A percentile compares a stretch with the other conserved stretches of the same genome.
Conservation (phyloP, 2,888 invertebrate genomes). For the Scaptodrosophila latifasciaeformis region DNA sequence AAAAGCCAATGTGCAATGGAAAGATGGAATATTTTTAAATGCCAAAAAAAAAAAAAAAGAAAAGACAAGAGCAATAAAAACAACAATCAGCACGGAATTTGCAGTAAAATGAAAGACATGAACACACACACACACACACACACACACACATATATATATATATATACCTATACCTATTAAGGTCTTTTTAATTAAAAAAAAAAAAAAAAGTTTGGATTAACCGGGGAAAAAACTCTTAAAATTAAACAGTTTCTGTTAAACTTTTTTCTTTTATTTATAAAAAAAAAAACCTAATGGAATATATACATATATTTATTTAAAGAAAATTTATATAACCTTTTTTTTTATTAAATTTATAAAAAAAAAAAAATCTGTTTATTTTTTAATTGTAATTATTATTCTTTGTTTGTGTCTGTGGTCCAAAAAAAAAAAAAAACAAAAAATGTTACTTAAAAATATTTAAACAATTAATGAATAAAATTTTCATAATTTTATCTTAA, state of each 20-base stretch:
- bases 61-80: too few species aligned
- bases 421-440: constrained; percentile 31
- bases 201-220: too few species aligned
- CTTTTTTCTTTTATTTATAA: not conserved
- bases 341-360: constrained; percentile 3
- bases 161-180: not conserved
- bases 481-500: not conserved
- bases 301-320: constrained; percentile 1
- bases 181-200: not conserved
- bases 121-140: not conserved
- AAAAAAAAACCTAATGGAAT: not conserved
- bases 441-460: constrained; percentile 28
- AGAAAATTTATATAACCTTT: constrained; percentile 8
- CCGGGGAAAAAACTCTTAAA: too few species aligned
- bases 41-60: too few species aligned
- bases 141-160: not conserved
- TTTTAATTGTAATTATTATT: constrained; percentile 44
- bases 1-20: not conserved
- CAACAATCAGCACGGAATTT: too few species aligned
- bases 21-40: too few species aligned
- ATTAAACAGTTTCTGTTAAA: not conserved
- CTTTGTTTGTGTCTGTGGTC: constrained; percentile 33
- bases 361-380: constrained; percentile 16
- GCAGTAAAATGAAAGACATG: not conserved
- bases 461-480: not conserved